Conservation (phyloP, 1,140 invertebrate species). For the Dinothrombium tinctorium region DNA sequence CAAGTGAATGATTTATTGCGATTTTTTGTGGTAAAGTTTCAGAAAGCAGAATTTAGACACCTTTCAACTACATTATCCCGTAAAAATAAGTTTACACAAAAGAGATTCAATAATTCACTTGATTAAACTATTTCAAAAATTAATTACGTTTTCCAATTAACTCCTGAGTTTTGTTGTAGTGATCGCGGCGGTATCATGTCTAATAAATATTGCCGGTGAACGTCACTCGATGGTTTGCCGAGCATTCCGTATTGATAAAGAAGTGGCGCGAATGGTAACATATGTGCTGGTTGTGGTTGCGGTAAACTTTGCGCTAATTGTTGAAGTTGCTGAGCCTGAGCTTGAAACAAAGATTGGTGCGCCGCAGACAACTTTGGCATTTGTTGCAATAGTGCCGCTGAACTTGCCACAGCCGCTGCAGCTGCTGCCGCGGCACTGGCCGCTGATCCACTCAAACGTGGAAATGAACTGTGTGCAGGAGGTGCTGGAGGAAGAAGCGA, state of each 20-base stretch:
- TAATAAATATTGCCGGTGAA: slow-evolving; percentile 80
- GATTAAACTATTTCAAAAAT: too few relatives aligned
- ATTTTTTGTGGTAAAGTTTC: too few relatives aligned
- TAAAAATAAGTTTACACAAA: too few relatives aligned
- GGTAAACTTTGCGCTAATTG: slow-evolving; percentile 18
- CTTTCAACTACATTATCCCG: too few relatives aligned
- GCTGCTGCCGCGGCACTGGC: slow-evolving; percentile 10
- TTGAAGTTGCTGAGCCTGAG: slow-evolving; percentile 23
- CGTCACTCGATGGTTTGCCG: slow-evolving; percentile 31
- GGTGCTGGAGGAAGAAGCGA: slow-evolving; percentile 12
- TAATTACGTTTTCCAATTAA: slow-evolving; percentile 20
- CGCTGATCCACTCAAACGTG: slow-evolving; percentile 13
- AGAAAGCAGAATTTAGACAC: too few relatives aligned
- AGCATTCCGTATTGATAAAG: slow-evolving; percentile 14
- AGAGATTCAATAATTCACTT: too few relatives aligned
- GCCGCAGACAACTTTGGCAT: slow-evolving; percentile 14
- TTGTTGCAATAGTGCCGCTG: slow-evolving; percentile 18
- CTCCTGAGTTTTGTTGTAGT: slow-evolving; percentile 16
- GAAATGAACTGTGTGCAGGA: slow-evolving; percentile 14
- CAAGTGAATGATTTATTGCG: too few relatives aligned
- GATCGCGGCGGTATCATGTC: slow-evolving; percentile 59
- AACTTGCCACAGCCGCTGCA: slow-evolving; percentile 21
- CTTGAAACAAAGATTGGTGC: slow-evolving; percentile 18
- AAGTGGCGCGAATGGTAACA: slow-evolving; percentile 13
- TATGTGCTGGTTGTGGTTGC: slow-evolving; percentile 15